Evolutionary conservation across 2,113 vertebrate genomes (phyloP).

Genomic region (Propithecus coquereli): DNA sequence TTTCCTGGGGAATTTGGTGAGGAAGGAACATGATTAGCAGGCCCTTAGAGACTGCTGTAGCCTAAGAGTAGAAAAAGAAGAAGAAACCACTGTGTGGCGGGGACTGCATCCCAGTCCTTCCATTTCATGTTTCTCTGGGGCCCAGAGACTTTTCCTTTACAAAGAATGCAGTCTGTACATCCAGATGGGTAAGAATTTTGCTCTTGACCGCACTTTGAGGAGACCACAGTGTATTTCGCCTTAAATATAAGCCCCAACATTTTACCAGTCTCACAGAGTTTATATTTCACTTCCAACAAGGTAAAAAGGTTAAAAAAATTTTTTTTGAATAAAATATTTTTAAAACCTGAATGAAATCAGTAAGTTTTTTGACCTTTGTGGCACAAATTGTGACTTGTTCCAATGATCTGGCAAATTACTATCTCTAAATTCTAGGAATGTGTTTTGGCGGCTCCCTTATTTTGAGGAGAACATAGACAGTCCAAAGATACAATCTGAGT

Average conservation of each 20-base stretch:
- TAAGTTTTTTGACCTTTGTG: not conserved
- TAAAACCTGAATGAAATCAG: not conserved
- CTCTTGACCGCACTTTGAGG: not conserved
- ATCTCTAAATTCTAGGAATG: not conserved
- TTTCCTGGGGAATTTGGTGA: conserved; percentile 45
- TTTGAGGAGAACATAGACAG: not conserved
- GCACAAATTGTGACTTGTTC: not conserved
- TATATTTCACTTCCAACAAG: not conserved
- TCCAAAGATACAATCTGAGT: not conserved
- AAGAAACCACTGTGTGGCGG: not conserved
- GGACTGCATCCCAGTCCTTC: not conserved
- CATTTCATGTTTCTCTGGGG: not conserved
- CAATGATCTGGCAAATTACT: not conserved
- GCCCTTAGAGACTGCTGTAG: not conserved
- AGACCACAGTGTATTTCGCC: not conserved
- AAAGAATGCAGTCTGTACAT: not conserved
- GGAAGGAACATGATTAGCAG: not conserved
- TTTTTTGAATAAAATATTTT: not conserved
- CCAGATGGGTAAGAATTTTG: not conserved
- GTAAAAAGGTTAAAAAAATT: not conserved
- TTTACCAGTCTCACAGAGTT: not conserved
- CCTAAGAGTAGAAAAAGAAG: not conserved
- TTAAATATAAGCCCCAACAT: not conserved
- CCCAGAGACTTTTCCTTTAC: not conserved
- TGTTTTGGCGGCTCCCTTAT: not conserved